These are phyloP conservation scores for Ylistrum balloti DNA, from an alignment of 1,140 invertebrate genomes.

Conservation along the genomic window DNA sequence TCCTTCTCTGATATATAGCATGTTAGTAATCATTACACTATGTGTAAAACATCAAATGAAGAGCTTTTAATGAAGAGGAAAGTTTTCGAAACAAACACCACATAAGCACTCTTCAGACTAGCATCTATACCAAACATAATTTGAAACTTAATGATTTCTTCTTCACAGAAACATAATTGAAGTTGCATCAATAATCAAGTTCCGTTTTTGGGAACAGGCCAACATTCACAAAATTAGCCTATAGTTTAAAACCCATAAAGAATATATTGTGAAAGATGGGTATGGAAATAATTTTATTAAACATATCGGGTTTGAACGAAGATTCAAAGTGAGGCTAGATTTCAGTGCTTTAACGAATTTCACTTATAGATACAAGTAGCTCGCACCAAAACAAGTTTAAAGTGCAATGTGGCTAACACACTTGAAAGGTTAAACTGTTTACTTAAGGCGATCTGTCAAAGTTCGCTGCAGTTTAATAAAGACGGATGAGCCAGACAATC, in stretches of 20 bases:
- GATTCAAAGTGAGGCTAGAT: not conserved
- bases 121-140: too few species aligned
- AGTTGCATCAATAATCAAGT: too few species aligned
- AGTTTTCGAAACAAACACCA: too few species aligned
- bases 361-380: not conserved
- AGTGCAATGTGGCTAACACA: not conserved
- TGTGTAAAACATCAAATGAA: too few species aligned
- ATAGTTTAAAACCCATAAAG: not conserved
- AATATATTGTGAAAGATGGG: not conserved
- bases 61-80: too few species aligned
- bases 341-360: not conserved
- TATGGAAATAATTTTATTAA: not conserved
- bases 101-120: too few species aligned
- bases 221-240: not conserved
- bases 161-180: too few species aligned
- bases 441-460: slow-evolving; percentile 10
- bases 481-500: slow-evolving; percentile 16
- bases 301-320: not conserved
- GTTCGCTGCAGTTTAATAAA: slow-evolving; percentile 12
- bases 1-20: too few species aligned
- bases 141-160: too few species aligned
- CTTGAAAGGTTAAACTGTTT: slow-evolving; percentile 35
- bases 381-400: not conserved
- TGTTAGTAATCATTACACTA: too few species aligned
- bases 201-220: too few species aligned